A percentile compares a stretch with the other conserved stretches of the same genome.
Conservation (phyloP, 2,888 invertebrate genomes). For the Steinernema carpocapsae region DNA sequence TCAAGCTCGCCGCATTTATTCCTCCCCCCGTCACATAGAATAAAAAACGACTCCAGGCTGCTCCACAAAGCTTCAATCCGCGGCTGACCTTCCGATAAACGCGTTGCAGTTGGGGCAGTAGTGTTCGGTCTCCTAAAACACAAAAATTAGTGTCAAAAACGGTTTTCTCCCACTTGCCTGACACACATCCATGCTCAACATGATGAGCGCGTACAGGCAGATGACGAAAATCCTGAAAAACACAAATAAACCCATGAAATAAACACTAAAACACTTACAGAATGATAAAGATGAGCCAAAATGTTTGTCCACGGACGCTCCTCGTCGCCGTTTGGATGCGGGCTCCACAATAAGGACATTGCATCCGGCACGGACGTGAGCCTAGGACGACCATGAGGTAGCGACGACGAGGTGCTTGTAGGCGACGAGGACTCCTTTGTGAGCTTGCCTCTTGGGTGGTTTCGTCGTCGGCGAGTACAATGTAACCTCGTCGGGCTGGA, state of each 20-base stretch:
- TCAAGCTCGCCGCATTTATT: too few species aligned
- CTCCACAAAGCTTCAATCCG: too few species aligned
- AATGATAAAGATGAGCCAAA: background rate
- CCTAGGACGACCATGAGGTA: background rate
- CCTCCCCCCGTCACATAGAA: too few species aligned
- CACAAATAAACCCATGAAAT: background rate
- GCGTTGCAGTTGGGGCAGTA: background rate
- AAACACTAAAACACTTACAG: background rate
- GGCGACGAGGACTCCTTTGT: too few species aligned
- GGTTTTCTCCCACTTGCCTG: background rate
- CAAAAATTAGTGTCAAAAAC: background rate
- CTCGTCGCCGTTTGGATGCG: background rate
- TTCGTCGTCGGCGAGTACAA: too few species aligned
- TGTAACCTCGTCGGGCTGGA: too few species aligned
- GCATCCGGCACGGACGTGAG: background rate
- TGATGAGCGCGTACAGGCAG: constrained; percentile 24
- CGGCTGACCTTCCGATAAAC: too few species aligned
- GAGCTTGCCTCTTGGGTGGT: too few species aligned
- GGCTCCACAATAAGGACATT: background rate
- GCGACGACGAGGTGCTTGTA: too few species aligned
- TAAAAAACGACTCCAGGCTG: too few species aligned
- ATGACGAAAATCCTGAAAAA: constrained; percentile 1
- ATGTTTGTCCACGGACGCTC: background rate
- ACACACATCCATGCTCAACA: background rate
- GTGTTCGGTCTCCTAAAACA: background rate